A percentile compares a stretch with the other conserved stretches of the same genome.
Evolutionary conservation across 2,888 invertebrate genomes (phyloP).

Genomic region (Biston stratarius): DNA sequence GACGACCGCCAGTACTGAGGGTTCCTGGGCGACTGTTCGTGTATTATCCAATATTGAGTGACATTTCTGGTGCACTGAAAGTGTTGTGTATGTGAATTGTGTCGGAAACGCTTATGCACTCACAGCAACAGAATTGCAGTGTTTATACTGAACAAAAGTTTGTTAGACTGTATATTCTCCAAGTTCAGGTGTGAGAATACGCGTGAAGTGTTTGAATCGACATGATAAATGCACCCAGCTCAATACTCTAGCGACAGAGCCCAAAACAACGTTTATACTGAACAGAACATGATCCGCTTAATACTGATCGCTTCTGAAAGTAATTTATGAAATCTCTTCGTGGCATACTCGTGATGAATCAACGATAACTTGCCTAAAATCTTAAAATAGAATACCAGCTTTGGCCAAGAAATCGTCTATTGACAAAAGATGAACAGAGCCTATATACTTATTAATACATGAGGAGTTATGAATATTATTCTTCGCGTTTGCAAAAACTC

Average conservation of each 20-base stretch:
- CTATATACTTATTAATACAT: neutral
- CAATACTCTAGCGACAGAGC: constrained; percentile 29
- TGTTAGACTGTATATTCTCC: neutral
- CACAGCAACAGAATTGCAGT: neutral
- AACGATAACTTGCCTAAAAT: neutral
- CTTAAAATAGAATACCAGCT: neutral
- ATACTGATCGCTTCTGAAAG: neutral
- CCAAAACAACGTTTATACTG: constrained; percentile 12
- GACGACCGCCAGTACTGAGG: constrained; percentile 80
- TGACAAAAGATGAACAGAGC: constrained; percentile 3
- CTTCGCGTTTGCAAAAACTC: constrained; percentile 8
- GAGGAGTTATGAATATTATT: neutral
- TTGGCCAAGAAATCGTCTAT: constrained; percentile 16
- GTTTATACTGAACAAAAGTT: constrained; percentile 1
- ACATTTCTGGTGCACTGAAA: constrained; percentile 15
- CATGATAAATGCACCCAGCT: constrained; percentile 15
- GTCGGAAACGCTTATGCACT: neutral
- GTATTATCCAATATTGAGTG: constrained; percentile 23
- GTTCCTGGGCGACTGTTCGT: constrained; percentile 31
- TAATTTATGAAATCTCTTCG: constrained; percentile 7
- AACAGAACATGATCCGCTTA: constrained; percentile 1
- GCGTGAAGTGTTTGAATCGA: constrained; percentile 7
- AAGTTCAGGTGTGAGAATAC: neutral
- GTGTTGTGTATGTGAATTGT: constrained; percentile 11
- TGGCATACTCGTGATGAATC: constrained; percentile 12